Evolutionary conservation across 2,888 invertebrate genomes (phyloP).

Genomic region (Steinernema hermaphroditum): DNA sequence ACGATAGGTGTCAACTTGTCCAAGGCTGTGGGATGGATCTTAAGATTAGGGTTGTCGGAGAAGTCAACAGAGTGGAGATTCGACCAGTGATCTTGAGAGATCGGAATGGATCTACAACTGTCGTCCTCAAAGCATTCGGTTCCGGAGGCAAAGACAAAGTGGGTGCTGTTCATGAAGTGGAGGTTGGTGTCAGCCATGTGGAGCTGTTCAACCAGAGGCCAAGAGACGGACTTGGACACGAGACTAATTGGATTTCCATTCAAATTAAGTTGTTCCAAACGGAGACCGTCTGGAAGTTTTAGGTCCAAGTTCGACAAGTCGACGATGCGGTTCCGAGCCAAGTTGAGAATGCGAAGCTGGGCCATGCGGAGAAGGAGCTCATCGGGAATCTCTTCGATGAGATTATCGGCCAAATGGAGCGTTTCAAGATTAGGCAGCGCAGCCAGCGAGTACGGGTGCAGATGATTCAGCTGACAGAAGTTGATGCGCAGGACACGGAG

Average conservation of each 20-base stretch:
- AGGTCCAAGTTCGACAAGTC: constrained; percentile 42
- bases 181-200: constrained; percentile 50
- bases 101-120: constrained; percentile 36
- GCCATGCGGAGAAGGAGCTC: constrained; percentile 51
- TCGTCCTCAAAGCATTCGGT: constrained; percentile 32
- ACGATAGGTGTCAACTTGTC: constrained; percentile 43
- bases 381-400: constrained; percentile 50
- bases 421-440: constrained; percentile 59
- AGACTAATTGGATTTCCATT: constrained; percentile 53
- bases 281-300: constrained; percentile 47
- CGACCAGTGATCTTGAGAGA: constrained; percentile 37
- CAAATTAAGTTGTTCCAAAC: constrained; percentile 54
- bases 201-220: constrained; percentile 53
- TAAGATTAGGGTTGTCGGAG: constrained; percentile 47
- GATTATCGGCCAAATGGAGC: constrained; percentile 52
- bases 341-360: constrained; percentile 46
- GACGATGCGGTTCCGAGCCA: constrained; percentile 52
- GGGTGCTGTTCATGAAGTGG: constrained; percentile 46
- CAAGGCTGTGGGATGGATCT: constrained; percentile 45
- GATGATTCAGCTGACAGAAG: constrained; percentile 49
- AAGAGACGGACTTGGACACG: constrained; percentile 41
- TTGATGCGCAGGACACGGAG: constrained; percentile 52
- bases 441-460: constrained; percentile 52
- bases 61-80: constrained; percentile 50
- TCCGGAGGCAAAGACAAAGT: constrained; percentile 47